These are phyloP conservation scores for Ctenoplectra terminalis DNA, from an alignment of 1,140 invertebrate species.

Conservation along the genomic window DNA sequence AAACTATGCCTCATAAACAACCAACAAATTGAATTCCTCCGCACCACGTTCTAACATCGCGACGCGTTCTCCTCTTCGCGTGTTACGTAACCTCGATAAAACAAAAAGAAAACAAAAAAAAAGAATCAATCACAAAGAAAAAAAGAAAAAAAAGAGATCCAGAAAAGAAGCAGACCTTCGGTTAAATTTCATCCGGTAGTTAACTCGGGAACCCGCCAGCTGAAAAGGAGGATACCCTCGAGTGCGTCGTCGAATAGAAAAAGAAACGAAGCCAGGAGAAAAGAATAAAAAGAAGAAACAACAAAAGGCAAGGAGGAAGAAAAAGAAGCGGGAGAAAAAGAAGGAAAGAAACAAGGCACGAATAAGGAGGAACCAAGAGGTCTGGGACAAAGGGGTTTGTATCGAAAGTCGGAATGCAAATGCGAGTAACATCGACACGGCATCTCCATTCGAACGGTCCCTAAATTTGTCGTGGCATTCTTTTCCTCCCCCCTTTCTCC, in stretches of 20 bases:
- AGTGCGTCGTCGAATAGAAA: background rate
- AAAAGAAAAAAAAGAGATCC: background rate
- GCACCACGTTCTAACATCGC: no score
- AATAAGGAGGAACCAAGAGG: background rate
- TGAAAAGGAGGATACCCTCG: background rate
- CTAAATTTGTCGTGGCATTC: slow-evolving; percentile 72
- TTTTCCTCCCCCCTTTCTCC: slow-evolving; percentile 41
- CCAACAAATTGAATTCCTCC: no score
- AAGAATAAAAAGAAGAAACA: slow-evolving; percentile 14
- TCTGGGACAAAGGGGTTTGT: slow-evolving; percentile 67
- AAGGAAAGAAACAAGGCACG: background rate
- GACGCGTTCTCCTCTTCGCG: no score
- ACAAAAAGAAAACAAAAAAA: background rate
- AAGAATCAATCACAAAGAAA: background rate
- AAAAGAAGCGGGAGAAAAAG: background rate
- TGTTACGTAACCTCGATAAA: slow-evolving; percentile 15
- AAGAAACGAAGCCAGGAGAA: background rate
- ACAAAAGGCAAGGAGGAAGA: background rate
- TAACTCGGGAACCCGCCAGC: background rate
- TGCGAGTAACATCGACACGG: slow-evolving; percentile 73
- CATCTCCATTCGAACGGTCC: slow-evolving; percentile 73
- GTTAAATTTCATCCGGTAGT: slow-evolving; percentile 30
- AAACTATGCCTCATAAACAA: no score
- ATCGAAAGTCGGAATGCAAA: slow-evolving; percentile 74
- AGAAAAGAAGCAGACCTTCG: slow-evolving; percentile 12